These are phyloP conservation scores for Desoria tigrina DNA, from an alignment of 2,888 invertebrate genomes.

Conservation along the genomic window DNA sequence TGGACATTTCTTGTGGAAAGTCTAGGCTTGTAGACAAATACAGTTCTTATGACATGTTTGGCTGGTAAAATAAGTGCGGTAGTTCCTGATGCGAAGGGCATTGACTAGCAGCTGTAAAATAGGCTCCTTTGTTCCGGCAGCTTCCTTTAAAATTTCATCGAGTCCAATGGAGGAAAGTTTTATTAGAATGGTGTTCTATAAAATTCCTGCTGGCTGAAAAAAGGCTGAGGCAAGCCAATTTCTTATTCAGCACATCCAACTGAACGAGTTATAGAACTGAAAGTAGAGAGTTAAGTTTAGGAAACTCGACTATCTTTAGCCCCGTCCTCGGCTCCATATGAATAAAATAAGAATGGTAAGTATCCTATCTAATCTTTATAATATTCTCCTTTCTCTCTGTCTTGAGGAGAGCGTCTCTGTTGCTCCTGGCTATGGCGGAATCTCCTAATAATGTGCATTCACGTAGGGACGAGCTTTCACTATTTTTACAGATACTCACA, in stretches of 20 bases:
- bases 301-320: not conserved
- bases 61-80: too few species aligned
- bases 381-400: slow-evolving; percentile 2
- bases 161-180: not conserved
- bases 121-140: too few species aligned
- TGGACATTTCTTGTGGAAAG: too few species aligned
- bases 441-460: slow-evolving; percentile 7
- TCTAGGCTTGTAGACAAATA: too few species aligned
- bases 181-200: slow-evolving; percentile 3
- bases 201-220: slow-evolving; percentile 3
- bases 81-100: too few species aligned
- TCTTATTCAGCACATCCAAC: slow-evolving; percentile 8
- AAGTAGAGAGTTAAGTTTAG: too few species aligned
- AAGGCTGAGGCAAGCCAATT: slow-evolving; percentile 9
- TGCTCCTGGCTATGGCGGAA: not conserved
- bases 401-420: not conserved
- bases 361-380: not conserved
- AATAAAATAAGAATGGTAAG: slow-evolving; percentile 11
- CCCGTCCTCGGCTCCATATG: slow-evolving; percentile 6
- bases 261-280: not conserved
- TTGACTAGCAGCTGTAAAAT: too few species aligned
- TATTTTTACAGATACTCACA: not conserved
- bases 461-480: not conserved
- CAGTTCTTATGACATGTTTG: too few species aligned
- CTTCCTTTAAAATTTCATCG: slow-evolving; percentile 7